Evolutionary conservation across 2,888 invertebrate genomes (phyloP).

Genomic region (Resseliella maxima): DNA sequence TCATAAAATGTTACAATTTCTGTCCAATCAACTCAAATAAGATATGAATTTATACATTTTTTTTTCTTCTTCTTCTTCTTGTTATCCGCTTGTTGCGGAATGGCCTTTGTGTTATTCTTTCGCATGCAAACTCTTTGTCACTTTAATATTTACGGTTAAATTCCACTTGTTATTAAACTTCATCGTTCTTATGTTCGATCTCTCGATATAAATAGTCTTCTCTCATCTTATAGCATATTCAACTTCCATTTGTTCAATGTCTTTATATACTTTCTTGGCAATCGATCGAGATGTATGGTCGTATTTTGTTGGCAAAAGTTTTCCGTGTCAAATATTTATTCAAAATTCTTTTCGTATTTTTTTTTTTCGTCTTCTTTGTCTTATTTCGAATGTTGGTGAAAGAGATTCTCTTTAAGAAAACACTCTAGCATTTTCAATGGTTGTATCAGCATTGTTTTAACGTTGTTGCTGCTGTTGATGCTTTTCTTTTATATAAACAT

Average conservation of each 20-base stretch:
- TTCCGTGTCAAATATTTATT: constrained; percentile 18
- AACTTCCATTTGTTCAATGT: not conserved
- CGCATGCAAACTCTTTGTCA: not conserved
- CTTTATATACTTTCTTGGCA: not conserved
- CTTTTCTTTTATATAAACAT: not conserved
- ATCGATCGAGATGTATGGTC: not conserved
- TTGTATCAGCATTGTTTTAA: constrained; percentile 17
- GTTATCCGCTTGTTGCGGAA: too few relatives aligned
- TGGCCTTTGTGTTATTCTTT: not conserved
- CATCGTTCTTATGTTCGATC: constrained; percentile 42
- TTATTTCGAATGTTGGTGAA: not conserved
- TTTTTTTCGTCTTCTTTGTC: not conserved
- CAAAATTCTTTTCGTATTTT: not conserved
- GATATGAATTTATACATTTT: not conserved
- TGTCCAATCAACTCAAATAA: constrained; percentile 32
- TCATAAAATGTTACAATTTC: constrained; percentile 45
- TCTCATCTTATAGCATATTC: constrained; percentile 23
- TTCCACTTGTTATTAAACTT: constrained; percentile 39
- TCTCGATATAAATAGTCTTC: constrained; percentile 53
- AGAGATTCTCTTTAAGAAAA: not conserved
- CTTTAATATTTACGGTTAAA: constrained; percentile 29
- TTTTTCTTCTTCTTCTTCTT: not conserved
- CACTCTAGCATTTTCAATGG: not conserved
- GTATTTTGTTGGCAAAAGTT: not conserved
- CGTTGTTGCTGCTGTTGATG: constrained; percentile 1